Base-by-base conservation (phyloP, 2,797 vertebrate species). In the Aplochiton taeniatus region DNA sequence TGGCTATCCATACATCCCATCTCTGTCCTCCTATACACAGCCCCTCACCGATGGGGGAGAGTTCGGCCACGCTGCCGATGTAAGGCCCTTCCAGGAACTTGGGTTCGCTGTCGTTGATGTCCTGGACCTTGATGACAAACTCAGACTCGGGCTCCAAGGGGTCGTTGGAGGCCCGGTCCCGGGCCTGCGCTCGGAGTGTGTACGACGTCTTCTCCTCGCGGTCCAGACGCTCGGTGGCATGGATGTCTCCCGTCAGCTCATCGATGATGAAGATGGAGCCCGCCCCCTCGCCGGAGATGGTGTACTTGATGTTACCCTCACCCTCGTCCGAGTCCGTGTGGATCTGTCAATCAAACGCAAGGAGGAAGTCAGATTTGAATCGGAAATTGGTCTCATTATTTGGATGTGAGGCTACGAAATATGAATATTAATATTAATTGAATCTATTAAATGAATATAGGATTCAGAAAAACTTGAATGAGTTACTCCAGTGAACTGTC, bases 111-210 rank as follows among this genome's bases (percentile, higher is more conserved):
- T 98, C 97, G 0, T 99, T 99, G 90, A 99, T 98, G 89, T 99
- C 97, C 85, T 99, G 97, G 72, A 99, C 97, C 82, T 98, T 99
- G 90, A 99, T 97, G 87, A 98, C 94, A 66, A 99, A 98, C 87
- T 99, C 97, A 0, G 97, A 99, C 90, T 98, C 97, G 0, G 97
- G 95, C 74, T 98, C 97, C 63, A 99, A 94, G 1, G 95, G 95
- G 65, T 88, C 91, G 18, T 95, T 86, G 0, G 93, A 95, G 77
- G 93, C 91, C 0, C 92, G 90, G 74, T 96, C 94, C 0, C 94
- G 90, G 0, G 97, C 97, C 88, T 97, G 97, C 1, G 97, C 97
- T 58, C 95, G 79, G 13, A 99, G 89, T 0, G 97, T 99, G 87
- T 99, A 99, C 89, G 94, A 97, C 58, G 96, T 95, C 80, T 99